Evolutionary conservation across 2,113 vertebrate species (phyloP), one percentile per base, ranked within the genome.

Genomic region (Echinops telfairi): DNA sequence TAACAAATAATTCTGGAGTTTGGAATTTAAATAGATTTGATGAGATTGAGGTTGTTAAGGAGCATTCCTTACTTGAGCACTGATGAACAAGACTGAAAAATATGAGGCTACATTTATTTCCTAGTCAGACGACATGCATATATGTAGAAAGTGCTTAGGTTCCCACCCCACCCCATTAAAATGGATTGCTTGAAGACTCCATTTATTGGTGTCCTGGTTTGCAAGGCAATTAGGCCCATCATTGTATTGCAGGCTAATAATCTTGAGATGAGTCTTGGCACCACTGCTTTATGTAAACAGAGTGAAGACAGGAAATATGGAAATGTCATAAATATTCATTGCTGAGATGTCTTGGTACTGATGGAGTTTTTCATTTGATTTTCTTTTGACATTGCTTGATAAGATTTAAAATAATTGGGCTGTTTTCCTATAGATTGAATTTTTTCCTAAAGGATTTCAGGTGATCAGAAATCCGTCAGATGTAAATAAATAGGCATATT

Each of bases 271-370:
- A 95, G 89, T 88, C 90, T 96, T 60, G 78, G 96, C 94, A 96
- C 86, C 70, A 22, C 91, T 11, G 78, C 94, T 97, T 96, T 94
- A 94, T 31, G 91, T 86, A 97, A 97, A 93, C 97, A 92, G 83
- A 97, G 96, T 40, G 7, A 79, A 96, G 96, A 95, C 62, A 90
- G 91, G 91, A 97, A 97, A 96, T 94, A 93, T 58, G 80, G 96
- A 95, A 96, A 95, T 66, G 75, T 89, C 96, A 97, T 95, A 97
- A 96, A 97, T 97, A 96, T 94, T 97, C 95, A 90, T 96, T 80
- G 86, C 43, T 76, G 53, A 95, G 82, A 94, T 91, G 85, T 12
- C 27, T 94, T 95, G 81, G 71, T 93, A 57, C 68, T 64, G 78
- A 38, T 89, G 95, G 88, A 31, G 87, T 19, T 88, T 93, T 93